Conservation (phyloP, 2,888 invertebrate genomes). For the Mellilla xanthometata region DNA sequence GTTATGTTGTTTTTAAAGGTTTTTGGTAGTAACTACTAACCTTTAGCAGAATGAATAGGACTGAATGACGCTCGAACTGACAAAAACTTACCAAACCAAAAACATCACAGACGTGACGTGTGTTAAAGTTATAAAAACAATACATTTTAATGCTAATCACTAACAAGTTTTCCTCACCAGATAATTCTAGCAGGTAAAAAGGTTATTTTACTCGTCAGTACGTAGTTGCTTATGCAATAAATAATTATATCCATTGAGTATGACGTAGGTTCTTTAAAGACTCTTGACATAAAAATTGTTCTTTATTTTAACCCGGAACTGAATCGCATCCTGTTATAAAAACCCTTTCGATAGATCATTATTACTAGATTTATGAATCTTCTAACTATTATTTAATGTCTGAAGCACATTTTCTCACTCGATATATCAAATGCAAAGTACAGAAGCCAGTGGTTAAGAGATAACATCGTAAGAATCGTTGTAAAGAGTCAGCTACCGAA, state of each 20-base stretch:
- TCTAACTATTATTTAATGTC: neutral
- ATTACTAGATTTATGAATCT: conserved; percentile 3
- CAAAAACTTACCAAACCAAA: too few relatives aligned
- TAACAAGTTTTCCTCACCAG: too few relatives aligned
- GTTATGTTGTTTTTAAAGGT: too few relatives aligned
- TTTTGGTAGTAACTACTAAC: too few relatives aligned
- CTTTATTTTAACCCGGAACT: conserved; percentile 20
- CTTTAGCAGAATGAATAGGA: too few relatives aligned
- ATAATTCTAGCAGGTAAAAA: too few relatives aligned
- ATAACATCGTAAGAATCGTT: conserved; percentile 31
- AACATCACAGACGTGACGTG: too few relatives aligned
- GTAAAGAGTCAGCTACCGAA: conserved; percentile 35
- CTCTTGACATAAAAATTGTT: conserved; percentile 11
- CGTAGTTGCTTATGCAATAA: neutral
- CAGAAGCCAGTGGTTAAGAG: conserved; percentile 26
- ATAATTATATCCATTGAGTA: conserved; percentile 1
- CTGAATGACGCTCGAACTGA: too few relatives aligned
- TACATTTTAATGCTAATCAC: too few relatives aligned
- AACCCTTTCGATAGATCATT: conserved; percentile 15
- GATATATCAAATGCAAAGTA: conserved; percentile 25
- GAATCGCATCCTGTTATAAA: conserved; percentile 17
- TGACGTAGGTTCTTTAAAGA: neutral
- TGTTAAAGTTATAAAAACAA: too few relatives aligned
- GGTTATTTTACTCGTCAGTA: neutral
- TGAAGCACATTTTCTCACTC: conserved; percentile 30